phyloP scores from a whole-genome alignment of 1,140 invertebrate genomes.

The Drosophila saltans region DNA sequence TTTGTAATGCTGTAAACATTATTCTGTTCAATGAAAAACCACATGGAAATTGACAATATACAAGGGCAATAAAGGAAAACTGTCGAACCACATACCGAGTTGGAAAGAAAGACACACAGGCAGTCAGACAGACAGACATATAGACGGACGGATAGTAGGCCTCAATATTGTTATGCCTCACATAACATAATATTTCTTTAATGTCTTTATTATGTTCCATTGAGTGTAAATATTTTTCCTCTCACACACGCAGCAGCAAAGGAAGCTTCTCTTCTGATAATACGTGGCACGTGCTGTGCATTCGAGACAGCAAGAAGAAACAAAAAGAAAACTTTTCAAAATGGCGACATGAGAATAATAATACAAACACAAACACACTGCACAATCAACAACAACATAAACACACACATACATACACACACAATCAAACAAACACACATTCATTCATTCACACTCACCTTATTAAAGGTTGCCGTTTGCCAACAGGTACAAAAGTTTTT shows the following conservation, averaged over 20 bases:
- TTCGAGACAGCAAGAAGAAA: conserved; percentile 27
- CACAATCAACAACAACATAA: background rate
- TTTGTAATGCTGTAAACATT: background rate
- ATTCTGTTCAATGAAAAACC: conserved; percentile 6
- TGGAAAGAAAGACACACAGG: conserved; percentile 13
- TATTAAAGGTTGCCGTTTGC: conserved; percentile 50
- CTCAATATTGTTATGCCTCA: conserved; percentile 39
- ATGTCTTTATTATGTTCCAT: conserved; percentile 81
- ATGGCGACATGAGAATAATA: conserved; percentile 18
- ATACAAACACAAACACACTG: conserved; percentile 24
- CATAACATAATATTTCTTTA: conserved; percentile 78
- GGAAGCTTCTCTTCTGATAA: conserved; percentile 45
- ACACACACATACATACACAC: background rate
- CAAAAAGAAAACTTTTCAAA: conserved; percentile 49
- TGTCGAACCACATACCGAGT: conserved; percentile 11
- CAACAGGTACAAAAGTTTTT: conserved; percentile 73
- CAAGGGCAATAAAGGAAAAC: conserved; percentile 21
- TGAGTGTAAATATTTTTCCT: conserved; percentile 78
- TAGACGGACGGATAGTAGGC: conserved; percentile 55
- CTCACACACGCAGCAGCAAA: conserved; percentile 18
- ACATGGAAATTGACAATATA: conserved; percentile 27
- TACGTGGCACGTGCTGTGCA: conserved; percentile 69
- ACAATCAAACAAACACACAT: background rate
- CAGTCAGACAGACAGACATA: conserved; percentile 34
- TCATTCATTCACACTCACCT: conserved; percentile 41